phyloP scores from a whole-genome alignment of 2,797 vertebrate species.

The Odontamblyopus rebecca region DNA sequence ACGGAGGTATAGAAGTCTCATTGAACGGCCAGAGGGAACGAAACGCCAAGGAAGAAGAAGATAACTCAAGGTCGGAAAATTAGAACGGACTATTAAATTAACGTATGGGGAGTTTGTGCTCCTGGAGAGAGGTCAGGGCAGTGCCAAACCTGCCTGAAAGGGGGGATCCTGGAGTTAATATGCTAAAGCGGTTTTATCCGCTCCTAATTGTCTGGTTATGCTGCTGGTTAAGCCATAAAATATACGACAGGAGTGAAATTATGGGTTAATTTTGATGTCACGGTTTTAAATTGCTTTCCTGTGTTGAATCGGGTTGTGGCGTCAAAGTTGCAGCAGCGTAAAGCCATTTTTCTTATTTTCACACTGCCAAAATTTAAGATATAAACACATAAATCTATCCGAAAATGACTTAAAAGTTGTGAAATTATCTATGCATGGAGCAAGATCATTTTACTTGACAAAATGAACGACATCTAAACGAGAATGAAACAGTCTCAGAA shows the following conservation, averaged over 20 bases:
- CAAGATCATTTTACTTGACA: too few species aligned
- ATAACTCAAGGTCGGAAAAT: constrained; percentile 22
- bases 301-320: background rate
- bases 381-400: too few species aligned
- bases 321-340: background rate
- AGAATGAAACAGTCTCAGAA: too few species aligned
- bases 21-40: constrained; percentile 22
- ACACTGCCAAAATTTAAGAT: too few species aligned
- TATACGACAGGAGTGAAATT: background rate
- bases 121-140: background rate
- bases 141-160: background rate
- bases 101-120: background rate
- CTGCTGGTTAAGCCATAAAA: background rate
- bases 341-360: background rate
- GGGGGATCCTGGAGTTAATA: background rate
- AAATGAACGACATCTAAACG: too few species aligned
- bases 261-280: constrained; percentile 5
- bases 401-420: too few species aligned
- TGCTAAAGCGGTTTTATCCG: background rate
- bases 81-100: constrained; percentile 17
- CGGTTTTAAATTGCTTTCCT: background rate
- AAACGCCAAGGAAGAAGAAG: constrained; percentile 37
- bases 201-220: background rate
- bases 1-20: constrained; percentile 51
- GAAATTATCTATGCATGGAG: too few species aligned